These are phyloP conservation scores for Hormaphis cornu DNA, from an alignment of 1,140 invertebrate genomes.

Conservation along the genomic window DNA sequence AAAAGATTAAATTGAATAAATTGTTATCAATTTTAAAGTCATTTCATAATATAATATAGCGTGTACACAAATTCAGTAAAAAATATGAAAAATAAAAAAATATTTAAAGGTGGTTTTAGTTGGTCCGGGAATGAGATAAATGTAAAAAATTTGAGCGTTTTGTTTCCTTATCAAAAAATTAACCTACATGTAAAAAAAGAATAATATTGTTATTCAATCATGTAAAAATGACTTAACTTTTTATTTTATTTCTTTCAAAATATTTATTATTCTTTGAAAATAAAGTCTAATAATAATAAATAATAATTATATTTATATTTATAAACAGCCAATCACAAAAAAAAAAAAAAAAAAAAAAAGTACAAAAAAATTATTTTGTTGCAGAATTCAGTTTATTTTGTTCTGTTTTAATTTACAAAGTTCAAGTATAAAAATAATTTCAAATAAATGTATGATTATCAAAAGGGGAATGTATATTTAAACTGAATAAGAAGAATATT, in stretches of 20 bases:
- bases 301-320: slow-evolving; percentile 31
- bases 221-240: background rate
- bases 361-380: slow-evolving; percentile 23
- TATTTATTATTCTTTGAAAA: slow-evolving; percentile 6
- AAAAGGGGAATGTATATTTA: slow-evolving; percentile 16
- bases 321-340: slow-evolving; percentile 17
- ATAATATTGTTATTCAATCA: slow-evolving; percentile 3
- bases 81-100: background rate
- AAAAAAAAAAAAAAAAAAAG: slow-evolving; percentile 14
- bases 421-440: slow-evolving; percentile 25
- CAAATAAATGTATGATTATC: background rate
- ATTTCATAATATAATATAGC: too few relatives aligned
- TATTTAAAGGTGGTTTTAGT: background rate
- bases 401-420: background rate
- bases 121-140: slow-evolving; percentile 4
- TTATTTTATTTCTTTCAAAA: background rate
- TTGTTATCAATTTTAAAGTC: too few relatives aligned
- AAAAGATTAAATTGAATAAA: background rate
- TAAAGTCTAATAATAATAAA: slow-evolving; percentile 32
- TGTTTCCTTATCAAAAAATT: slow-evolving; percentile 6
- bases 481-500: background rate
- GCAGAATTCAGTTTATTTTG: background rate
- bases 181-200: background rate
- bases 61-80: background rate
- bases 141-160: slow-evolving; percentile 28